Percentiles rank a stretch among this genome's conserved stretches.
phyloP scores from a whole-genome alignment of 2,113 vertebrate genomes.

The Alces alces region DNA sequence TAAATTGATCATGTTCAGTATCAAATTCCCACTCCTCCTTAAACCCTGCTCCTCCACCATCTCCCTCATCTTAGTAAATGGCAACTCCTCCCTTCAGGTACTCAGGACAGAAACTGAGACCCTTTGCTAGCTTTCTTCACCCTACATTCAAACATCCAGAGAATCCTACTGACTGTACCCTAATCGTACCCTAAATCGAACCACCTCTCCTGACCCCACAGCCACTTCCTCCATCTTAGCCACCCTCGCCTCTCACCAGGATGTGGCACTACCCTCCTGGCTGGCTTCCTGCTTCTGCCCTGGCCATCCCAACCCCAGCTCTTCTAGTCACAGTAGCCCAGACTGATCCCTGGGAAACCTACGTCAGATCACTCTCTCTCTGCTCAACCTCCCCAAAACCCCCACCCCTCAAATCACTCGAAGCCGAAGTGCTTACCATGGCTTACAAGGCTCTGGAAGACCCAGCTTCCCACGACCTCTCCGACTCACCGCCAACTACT shows the following conservation, averaged over 20 bases:
- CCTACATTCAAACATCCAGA: not conserved
- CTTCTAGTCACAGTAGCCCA: not conserved
- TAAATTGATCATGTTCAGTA: not conserved
- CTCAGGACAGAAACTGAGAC: not conserved
- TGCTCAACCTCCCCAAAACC: not conserved
- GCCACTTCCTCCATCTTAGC: not conserved
- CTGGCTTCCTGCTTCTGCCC: not conserved
- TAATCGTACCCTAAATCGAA: not conserved
- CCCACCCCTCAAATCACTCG: not conserved
- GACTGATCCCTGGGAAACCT: not conserved
- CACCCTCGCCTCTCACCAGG: not conserved
- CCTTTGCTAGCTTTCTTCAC: not conserved
- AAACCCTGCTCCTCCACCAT: not conserved
- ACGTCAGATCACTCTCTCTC: not conserved
- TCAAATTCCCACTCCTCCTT: not conserved
- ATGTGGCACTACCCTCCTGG: not conserved
- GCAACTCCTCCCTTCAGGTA: not conserved
- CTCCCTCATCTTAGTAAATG: not conserved
- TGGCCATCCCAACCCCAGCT: not conserved
- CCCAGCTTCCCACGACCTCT: not conserved
- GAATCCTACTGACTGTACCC: not conserved
- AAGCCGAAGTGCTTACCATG: not conserved
- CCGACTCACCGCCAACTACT: not conserved
- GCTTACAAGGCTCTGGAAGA: not conserved
- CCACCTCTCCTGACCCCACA: not conserved